Percentiles rank a stretch among this genome's conserved stretches.
phyloP scores from a whole-genome alignment of 2,113 vertebrate species.

The Anguilla rostrata region DNA sequence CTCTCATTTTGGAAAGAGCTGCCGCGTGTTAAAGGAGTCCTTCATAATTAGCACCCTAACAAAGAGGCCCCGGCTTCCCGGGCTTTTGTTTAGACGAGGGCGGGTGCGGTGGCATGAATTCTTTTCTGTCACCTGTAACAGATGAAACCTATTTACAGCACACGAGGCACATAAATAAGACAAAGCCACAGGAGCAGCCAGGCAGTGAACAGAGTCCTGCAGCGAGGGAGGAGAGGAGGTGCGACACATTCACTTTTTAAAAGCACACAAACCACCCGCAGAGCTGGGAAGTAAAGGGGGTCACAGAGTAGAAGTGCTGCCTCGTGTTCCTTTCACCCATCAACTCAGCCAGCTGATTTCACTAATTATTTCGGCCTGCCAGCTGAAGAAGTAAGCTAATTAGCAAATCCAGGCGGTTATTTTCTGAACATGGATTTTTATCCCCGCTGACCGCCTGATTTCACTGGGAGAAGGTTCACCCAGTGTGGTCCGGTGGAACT shows the following conservation, averaged over 20 bases:
- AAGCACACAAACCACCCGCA: not conserved
- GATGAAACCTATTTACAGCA: conserved; percentile 15
- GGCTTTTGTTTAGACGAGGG: not conserved
- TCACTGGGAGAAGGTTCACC: not conserved
- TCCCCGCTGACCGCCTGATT: no score
- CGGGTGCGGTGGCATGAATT: not conserved
- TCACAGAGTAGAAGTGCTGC: no score
- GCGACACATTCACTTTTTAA: not conserved
- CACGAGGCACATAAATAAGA: conserved; percentile 19
- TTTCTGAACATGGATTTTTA: no score
- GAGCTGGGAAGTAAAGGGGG: no score
- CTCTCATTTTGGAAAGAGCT: not conserved
- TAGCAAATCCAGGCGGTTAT: no score
- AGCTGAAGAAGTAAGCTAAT: no score
- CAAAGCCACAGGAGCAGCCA: not conserved
- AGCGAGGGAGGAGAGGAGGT: not conserved
- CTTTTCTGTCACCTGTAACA: conserved; percentile 10
- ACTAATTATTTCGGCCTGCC: no score
- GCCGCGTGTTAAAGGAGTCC: not conserved
- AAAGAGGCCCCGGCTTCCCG: not conserved
- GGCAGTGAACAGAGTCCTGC: not conserved
- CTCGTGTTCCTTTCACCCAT: no score
- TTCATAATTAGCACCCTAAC: not conserved
- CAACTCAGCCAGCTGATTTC: no score
- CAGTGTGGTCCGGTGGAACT: not conserved